Percentiles rank a stretch among this genome's conserved stretches.
Conservation (phyloP, 2,888 invertebrate species). For the Amphipoea oculea region DNA sequence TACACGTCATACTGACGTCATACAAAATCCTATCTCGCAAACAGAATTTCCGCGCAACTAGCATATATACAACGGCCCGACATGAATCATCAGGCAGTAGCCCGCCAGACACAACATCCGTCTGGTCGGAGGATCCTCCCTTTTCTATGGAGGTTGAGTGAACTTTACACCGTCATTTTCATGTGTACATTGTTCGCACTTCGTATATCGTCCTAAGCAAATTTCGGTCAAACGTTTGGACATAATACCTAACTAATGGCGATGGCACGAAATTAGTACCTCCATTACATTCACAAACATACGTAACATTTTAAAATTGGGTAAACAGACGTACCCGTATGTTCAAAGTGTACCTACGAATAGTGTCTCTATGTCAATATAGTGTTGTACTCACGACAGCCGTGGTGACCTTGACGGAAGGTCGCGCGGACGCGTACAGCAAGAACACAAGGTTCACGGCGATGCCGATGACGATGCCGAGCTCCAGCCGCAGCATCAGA, state of each 20-base stretch:
- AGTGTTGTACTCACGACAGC: constrained; percentile 87
- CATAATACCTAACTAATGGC: neutral
- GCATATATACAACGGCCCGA: too few species aligned
- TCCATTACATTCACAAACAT: neutral
- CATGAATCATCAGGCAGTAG: too few species aligned
- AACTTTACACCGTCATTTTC: too few species aligned
- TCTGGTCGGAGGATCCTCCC: too few species aligned
- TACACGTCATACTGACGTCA: too few species aligned
- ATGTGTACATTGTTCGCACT: neutral
- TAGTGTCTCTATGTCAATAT: neutral
- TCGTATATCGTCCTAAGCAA: neutral
- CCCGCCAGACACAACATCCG: too few species aligned
- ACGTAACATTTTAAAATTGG: neutral
- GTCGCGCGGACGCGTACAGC: constrained; percentile 95
- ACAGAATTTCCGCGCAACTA: too few species aligned
- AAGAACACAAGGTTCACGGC: constrained; percentile 95
- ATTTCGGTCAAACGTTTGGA: neutral
- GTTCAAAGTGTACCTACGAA: neutral
- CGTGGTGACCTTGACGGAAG: constrained; percentile 93
- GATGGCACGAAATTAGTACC: neutral
- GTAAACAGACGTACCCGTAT: neutral
- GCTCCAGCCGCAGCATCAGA: constrained; percentile 95
- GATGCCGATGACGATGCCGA: constrained; percentile 96
- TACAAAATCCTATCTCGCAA: too few species aligned
- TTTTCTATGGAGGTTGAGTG: too few species aligned